Conservation (phyloP, 2,113 vertebrate genomes). For the Anhinga rufa region DNA sequence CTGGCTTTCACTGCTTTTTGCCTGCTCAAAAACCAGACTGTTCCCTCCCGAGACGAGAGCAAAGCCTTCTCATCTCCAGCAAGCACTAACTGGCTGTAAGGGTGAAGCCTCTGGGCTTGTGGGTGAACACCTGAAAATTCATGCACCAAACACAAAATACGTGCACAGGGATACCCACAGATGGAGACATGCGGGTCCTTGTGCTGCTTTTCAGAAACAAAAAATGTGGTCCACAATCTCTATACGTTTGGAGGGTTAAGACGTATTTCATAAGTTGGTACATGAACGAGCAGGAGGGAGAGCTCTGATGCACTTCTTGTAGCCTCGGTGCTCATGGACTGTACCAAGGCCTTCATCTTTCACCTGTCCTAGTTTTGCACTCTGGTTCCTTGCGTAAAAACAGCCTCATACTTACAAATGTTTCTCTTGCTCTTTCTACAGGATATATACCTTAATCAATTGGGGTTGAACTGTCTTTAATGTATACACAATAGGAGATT, state of each 20-base stretch:
- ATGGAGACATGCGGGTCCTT: rapidly evolving
- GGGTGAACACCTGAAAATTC: not conserved
- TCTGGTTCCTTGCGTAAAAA: not conserved
- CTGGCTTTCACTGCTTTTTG: not conserved
- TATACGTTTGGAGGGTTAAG: not conserved
- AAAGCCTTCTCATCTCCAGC: not conserved
- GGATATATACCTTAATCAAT: not conserved
- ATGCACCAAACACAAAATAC: not conserved
- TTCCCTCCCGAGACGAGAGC: not conserved
- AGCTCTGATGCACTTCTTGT: not conserved
- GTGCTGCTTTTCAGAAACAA: not conserved
- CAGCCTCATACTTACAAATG: not conserved
- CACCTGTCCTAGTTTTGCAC: not conserved
- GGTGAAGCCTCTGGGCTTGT: not conserved
- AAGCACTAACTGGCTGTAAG: not conserved
- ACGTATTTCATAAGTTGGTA: not conserved
- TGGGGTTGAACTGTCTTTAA: not conserved
- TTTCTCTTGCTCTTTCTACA: not conserved
- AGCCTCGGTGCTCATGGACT: rapidly evolving
- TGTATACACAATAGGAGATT: not conserved
- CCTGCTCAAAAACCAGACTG: not conserved
- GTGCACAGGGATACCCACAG: rapidly evolving
- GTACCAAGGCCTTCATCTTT: not conserved
- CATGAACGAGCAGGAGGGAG: not conserved
- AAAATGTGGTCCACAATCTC: not conserved